Conservation (phyloP, 1,140 invertebrate genomes). For the Branchinecta lindahli region DNA sequence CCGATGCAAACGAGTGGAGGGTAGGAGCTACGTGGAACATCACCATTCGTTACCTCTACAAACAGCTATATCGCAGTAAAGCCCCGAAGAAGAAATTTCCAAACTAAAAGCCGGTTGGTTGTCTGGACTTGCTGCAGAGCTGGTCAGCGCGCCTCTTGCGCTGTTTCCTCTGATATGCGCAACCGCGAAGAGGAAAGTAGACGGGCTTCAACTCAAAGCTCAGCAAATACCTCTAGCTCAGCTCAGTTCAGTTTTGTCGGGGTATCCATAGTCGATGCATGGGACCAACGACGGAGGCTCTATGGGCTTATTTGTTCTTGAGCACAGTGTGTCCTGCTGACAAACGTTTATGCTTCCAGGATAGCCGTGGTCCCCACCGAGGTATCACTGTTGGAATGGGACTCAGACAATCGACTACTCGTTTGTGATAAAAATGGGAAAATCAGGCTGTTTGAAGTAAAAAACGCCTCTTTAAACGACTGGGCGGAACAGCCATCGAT, state of each 20-base stretch:
- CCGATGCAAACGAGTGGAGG: too few species aligned
- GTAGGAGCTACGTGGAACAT: too few species aligned
- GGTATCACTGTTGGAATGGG: background rate
- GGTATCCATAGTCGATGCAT: background rate
- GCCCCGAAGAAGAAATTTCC: too few species aligned
- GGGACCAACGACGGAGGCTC: background rate
- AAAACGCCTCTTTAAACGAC: background rate
- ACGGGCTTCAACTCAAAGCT: background rate
- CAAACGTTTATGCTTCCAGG: background rate
- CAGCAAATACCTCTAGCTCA: too few species aligned
- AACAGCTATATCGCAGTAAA: too few species aligned
- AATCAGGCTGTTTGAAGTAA: background rate
- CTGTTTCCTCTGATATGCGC: too few species aligned
- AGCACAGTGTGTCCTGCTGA: background rate
- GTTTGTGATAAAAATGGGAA: background rate
- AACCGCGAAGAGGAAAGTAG: too few species aligned
- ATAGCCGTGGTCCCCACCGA: background rate
- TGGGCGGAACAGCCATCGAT: background rate
- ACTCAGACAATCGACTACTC: background rate
- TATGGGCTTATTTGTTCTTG: background rate
- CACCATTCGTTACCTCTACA: too few species aligned
- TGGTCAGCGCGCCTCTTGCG: too few species aligned
- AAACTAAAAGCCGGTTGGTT: too few species aligned
- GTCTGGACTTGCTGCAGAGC: too few species aligned
- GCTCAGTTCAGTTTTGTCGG: background rate